Base-by-base conservation (phyloP, 1,140 invertebrate species). In the Manduca sexta region DNA sequence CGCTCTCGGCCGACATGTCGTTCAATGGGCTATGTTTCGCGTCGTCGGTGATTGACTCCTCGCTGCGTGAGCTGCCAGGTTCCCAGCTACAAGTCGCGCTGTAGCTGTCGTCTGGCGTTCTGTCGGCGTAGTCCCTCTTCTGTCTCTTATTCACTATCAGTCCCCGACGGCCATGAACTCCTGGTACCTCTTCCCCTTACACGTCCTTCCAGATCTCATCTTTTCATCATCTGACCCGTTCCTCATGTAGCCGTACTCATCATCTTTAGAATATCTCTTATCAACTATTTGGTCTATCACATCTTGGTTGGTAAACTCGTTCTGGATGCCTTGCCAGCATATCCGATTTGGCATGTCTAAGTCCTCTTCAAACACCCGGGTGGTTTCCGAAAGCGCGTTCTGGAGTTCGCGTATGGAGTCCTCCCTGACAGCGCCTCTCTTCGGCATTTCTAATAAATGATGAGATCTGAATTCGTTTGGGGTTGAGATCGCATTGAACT, bases 141-240 rank as follows among this genome's bases (percentile, higher is more conserved):
- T 79, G 79, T 41, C 87, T 69, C 71, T 89, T 89, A 62, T 88
- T 88, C 13, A 88, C 88, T 39, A 88, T 84, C 49, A 91, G 73
- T 58, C 89, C 90, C 89, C 89, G 50, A 89, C 88, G 15, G 90
- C 90, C 86, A 94, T 93, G 59, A 97, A 93, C 70, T 95, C 93
- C 69, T 94, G 92, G 83, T 97, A 97, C 29, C 93, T 88, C 62
- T 94, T 91, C 5, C 95, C 95, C 77, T 96, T 95, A 82, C 95
- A 96, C 45, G 88, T 87, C 44, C 91, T 77, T 4, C 85, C 86
- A 2, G 89, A 87, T 59, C 76, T 85, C 18, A 74, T 65, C 43
- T 84, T 74, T 45, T 69, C 77, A 21, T 84, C 77, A 31, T 84
- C 81, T 6, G 78, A 81, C 66, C 70, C 75, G 42, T 77, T 77